Evolutionary conservation across 37 sponge, comb jelly and placozoan genomes (phyloP).

Genomic region (Petrosia ficiformis): DNA sequence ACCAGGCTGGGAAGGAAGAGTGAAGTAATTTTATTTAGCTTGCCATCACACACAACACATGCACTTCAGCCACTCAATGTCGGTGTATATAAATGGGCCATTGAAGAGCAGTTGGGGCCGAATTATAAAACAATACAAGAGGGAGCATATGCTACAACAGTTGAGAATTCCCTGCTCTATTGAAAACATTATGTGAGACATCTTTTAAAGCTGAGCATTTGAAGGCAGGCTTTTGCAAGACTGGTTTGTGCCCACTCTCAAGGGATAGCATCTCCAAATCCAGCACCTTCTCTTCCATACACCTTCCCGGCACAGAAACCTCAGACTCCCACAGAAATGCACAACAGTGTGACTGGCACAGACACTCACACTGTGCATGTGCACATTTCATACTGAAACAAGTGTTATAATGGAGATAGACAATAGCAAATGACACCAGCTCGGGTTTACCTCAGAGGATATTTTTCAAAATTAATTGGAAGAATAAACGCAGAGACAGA

Average conservation of each 20-base stretch:
- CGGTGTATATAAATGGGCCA: conserved; percentile 4
- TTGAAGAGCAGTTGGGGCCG: conserved; percentile 4
- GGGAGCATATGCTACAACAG: conserved; percentile 27
- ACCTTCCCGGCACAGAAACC: neutral
- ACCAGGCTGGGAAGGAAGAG: conserved; percentile 16
- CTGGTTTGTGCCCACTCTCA: conserved; percentile 35
- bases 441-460: conserved; percentile 24
- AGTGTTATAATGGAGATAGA: neutral
- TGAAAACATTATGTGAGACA: conserved; percentile 21
- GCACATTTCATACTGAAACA: neutral
- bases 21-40: conserved; percentile 22
- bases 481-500: neutral
- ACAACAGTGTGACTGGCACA: neutral
- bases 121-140: conserved; percentile 39
- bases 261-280: conserved; percentile 20
- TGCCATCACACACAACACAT: conserved; percentile 42
- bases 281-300: conserved; percentile 20
- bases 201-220: conserved; percentile 17
- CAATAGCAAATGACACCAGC: conserved; percentile 12
- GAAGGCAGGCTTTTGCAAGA: conserved; percentile 18
- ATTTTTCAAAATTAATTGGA: conserved; percentile 27
- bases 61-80: conserved; percentile 2
- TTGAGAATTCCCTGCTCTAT: conserved; percentile 28
- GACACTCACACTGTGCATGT: neutral
- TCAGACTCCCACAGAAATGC: neutral